Conservation (phyloP, 2,113 vertebrate genomes). For the Quiscalus mexicanus region DNA sequence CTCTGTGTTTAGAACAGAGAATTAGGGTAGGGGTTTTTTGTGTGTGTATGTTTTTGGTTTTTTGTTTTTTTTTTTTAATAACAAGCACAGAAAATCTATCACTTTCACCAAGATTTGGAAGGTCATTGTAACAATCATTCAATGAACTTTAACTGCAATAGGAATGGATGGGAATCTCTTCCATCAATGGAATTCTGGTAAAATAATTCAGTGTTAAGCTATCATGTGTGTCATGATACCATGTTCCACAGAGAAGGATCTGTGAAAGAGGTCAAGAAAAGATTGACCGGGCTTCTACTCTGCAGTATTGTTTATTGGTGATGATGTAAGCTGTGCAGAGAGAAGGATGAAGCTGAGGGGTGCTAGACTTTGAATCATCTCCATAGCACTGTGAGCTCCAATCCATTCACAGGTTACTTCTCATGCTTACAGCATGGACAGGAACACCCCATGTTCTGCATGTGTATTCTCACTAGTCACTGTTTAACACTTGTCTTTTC, state of each 20-base stretch:
- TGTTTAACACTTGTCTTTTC: neutral
- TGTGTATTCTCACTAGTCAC: neutral
- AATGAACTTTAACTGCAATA: neutral
- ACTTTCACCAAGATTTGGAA: conserved; percentile 1
- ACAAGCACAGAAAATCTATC: neutral
- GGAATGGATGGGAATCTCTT: neutral
- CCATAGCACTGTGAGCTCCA: neutral
- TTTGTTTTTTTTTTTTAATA: neutral
- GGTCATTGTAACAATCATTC: neutral
- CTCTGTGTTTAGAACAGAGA: neutral
- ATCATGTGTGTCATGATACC: neutral
- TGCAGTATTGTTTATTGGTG: neutral
- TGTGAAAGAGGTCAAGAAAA: neutral
- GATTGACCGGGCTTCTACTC: neutral
- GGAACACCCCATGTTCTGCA: neutral
- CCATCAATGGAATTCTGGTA: neutral
- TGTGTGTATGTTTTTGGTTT: neutral
- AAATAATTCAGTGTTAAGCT: neutral
- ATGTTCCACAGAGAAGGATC: neutral
- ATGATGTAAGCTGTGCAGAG: neutral
- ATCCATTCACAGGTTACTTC: neutral
- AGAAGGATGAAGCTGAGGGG: neutral
- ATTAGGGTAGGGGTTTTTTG: too few species aligned
- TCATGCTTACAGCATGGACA: neutral
- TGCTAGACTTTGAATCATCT: neutral